Conservation (phyloP, 2,113 vertebrate species). For the Oncorhynchus masou region DNA sequence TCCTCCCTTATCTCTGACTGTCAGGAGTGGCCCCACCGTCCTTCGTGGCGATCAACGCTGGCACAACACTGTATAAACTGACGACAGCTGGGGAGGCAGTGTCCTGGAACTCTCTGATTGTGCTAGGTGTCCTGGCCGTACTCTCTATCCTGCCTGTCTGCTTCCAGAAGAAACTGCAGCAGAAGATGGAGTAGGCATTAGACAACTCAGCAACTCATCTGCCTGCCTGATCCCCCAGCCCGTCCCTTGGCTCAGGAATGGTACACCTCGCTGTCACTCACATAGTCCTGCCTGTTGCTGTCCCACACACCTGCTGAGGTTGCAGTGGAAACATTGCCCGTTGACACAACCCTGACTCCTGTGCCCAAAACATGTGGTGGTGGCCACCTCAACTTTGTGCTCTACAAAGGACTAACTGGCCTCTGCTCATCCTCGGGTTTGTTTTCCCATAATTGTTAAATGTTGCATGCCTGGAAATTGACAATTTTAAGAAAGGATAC, state of each 20-base stretch:
- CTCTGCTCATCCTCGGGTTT: constrained; percentile 19
- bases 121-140: constrained; percentile 88
- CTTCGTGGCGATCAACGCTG: constrained; percentile 97
- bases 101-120: constrained; percentile 94
- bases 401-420: constrained; percentile 26
- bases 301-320: constrained; percentile 20
- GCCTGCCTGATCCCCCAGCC: constrained; percentile 33
- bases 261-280: constrained; percentile 50
- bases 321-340: constrained; percentile 9
- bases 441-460: constrained; percentile 35
- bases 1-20: constrained; percentile 12
- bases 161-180: constrained; percentile 93
- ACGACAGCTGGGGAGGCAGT: constrained; percentile 97
- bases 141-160: constrained; percentile 93
- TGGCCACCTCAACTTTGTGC: constrained; percentile 32
- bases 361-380: constrained; percentile 44
- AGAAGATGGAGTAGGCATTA: constrained; percentile 85
- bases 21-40: constrained; percentile 95
- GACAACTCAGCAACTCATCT: constrained; percentile 39
- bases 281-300: constrained; percentile 15
- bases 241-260: constrained; percentile 76
- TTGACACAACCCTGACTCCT: constrained; percentile 20
- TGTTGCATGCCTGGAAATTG: constrained; percentile 45
- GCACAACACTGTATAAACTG: constrained; percentile 95
- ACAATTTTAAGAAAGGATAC: constrained; percentile 21